Evolutionary conservation across 2,113 vertebrate genomes (phyloP), one percentile per base, ranked within the genome.

Genomic region (Alethe castanea): DNA sequence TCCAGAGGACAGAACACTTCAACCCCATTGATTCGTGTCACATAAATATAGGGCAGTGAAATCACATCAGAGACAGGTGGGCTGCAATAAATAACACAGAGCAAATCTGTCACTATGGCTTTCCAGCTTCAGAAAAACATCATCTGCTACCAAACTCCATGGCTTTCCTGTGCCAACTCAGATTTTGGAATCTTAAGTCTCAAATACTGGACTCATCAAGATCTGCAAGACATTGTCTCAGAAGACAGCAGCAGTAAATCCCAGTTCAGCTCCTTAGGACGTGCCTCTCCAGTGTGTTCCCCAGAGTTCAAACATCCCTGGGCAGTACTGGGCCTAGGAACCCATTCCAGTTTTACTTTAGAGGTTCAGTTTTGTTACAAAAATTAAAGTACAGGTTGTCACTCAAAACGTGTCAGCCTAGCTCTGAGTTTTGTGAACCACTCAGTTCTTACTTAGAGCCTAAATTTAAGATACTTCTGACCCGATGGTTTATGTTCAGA

Each of bases 1-100:
- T 98, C 98, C 80, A 98, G 87, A 4, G 97, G 98, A 76, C 98
- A 98, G 97, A 98, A 98, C 35, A 98, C 97, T 87, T 99, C 98
- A 67, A 98, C 94, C 1, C 97, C 98, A 97, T 98, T 98, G 78
- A 98, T 98, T 48, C 87, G 97, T 0, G 91, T 96, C 73, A 98
- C 97, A 1, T 98, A 98, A 94, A 98, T 98, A 53, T 97, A 97
- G 12, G 98, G 97, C 24, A 99, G 96, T 9, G 98, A 98, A 86
- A 99, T 98, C 59, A 98, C 92, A 11, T 98, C 97, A 60, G 98
- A 95, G 60, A 94, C 97, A 44, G 97, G 93, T 96, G 98, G 91
- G 92, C 98, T 98, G 95, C 45, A 80, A 86, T 61, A 96, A 91
- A 90, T 35, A 90, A 2, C 29, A 59, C 4, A 0, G 8, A 42